Evolutionary conservation across 2,113 vertebrate genomes (phyloP), one percentile per base, ranked within the genome.

Genomic region (Cyrtonyx montezumae): DNA sequence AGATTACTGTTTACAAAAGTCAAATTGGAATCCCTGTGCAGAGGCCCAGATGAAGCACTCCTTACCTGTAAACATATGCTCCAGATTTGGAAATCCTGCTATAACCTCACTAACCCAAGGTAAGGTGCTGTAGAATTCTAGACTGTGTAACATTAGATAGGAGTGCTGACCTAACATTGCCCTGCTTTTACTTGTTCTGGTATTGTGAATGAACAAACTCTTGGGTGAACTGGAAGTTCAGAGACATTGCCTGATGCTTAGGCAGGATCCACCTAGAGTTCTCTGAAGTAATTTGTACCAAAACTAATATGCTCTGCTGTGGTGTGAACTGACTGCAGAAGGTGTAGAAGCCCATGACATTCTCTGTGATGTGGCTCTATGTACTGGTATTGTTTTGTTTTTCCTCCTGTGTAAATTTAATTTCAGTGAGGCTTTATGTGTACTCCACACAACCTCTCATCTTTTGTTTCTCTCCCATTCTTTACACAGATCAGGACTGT

Each of bases 81-180:
- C 79, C 99, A 99, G 84, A 99, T 99, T 96, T 99, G 99, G 99
- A 99, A 99, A 93, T 99, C 99, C 93, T 99, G 99, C 95, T 99
- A 99, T 97, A 99, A 99, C 97, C 98, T 99, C 13, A 99, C 99
- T 93, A 99, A 99, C 79, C 99, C 99, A 96, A 99, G 99, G 99
- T 99, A 96, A 88, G 94, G 63, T 69, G 56, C 76, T 83, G 13
- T 40, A 22, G 21, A 22, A 7, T 34, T 69, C 48, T 59, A 30
- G 13, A 22, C 55, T 90, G 59, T 42, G 37, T 16, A 49, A 26
- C 36, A 26, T 8, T 14, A 75, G 6, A 0, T 28, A 37, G 53
- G 74, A 30, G 43, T 40, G 40, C 40, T 40, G 40, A 40, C 40
- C 40, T 40, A 91, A 3, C 68, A 56, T 55, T 61, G 78, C 61